These are phyloP conservation scores for Barnardius zonarius DNA, from an alignment of 2,113 vertebrate species.

Conservation along the genomic window DNA sequence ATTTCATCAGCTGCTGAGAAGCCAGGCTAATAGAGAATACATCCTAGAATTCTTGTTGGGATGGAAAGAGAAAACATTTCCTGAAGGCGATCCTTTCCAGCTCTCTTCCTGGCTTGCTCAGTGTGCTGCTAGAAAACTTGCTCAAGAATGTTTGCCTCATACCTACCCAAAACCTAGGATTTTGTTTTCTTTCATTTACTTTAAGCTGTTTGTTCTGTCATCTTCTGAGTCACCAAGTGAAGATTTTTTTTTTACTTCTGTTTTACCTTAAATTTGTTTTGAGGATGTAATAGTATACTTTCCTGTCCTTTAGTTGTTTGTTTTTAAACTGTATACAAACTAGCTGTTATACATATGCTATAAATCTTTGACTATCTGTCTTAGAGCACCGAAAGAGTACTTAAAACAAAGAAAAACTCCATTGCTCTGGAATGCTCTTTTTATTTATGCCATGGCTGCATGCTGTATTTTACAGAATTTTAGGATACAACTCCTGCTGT, in stretches of 20 bases:
- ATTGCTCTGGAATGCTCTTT: background rate
- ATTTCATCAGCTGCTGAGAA: slow-evolving; percentile 41
- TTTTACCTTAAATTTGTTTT: background rate
- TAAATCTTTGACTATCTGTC: background rate
- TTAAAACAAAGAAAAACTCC: background rate
- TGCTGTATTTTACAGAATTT: background rate
- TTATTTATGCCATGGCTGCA: background rate
- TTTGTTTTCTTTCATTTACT: background rate
- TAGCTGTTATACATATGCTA: background rate
- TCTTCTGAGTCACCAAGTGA: background rate
- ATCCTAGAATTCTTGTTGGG: background rate
- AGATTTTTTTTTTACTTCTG: background rate
- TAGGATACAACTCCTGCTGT: background rate
- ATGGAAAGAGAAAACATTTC: background rate
- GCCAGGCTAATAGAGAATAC: background rate
- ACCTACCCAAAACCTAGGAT: background rate
- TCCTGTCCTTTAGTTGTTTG: background rate
- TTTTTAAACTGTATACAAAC: slow-evolving; percentile 12
- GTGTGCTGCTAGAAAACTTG: background rate
- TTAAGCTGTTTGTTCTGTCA: background rate
- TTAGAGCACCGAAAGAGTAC: background rate
- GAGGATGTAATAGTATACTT: background rate
- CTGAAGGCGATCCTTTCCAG: background rate
- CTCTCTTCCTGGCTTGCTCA: background rate
- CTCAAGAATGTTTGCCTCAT: background rate